phyloP scores from a whole-genome alignment of 2,888 invertebrate genomes.

The Callinectes sapidus region DNA sequence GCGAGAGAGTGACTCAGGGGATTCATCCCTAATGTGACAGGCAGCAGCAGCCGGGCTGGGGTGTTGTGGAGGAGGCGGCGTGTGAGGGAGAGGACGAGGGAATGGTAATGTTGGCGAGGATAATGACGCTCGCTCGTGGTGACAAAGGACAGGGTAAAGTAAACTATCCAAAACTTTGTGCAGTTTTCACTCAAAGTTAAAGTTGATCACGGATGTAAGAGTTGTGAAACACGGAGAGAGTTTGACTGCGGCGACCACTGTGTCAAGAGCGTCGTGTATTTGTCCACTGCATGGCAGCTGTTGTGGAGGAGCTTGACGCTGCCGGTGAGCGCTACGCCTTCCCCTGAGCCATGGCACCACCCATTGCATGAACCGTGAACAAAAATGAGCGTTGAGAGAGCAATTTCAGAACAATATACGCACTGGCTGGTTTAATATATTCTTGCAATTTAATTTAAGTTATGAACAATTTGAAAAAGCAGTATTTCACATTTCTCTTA shows the following conservation, averaged over 20 bases:
- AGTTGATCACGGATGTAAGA: background rate
- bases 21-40: slow-evolving; percentile 19
- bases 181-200: background rate
- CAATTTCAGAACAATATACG: background rate
- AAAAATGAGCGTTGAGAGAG: background rate
- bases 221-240: background rate
- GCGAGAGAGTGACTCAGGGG: background rate
- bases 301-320: background rate
- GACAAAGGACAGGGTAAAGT: background rate
- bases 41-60: background rate
- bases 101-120: slow-evolving; percentile 18
- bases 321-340: background rate
- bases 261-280: background rate
- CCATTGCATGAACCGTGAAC: background rate
- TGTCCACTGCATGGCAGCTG: background rate
- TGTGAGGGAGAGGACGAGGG: background rate
- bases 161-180: background rate
- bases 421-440: background rate
- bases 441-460: background rate
- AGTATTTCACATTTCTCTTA: background rate
- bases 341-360: background rate
- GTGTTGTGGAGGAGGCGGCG: background rate
- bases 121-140: background rate
- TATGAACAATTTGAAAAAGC: background rate
- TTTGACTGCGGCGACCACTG: background rate